phyloP scores from a whole-genome alignment of 2,888 invertebrate species.

The Ommatoiulus sabulosus region DNA sequence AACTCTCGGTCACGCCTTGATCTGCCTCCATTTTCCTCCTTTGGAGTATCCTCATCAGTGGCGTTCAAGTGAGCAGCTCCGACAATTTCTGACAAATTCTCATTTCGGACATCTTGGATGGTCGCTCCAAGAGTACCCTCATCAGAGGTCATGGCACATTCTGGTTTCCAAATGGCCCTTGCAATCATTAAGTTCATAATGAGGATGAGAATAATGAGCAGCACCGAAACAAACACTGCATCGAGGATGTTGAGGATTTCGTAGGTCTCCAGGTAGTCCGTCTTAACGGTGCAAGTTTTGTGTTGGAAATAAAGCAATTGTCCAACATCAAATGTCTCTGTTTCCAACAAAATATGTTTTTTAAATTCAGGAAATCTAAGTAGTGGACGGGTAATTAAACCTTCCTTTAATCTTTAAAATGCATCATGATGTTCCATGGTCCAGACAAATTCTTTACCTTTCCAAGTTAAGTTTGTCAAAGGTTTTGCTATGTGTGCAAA shows the following conservation, averaged over 20 bases:
- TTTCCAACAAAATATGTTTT: too few relatives aligned
- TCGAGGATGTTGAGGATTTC: conserved; percentile 77
- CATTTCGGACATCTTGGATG: background rate
- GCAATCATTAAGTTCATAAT: conserved; percentile 81
- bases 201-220: conserved; percentile 79
- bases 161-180: conserved; percentile 72
- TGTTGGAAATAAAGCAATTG: too few relatives aligned
- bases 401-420: too few relatives aligned
- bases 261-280: background rate
- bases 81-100: background rate
- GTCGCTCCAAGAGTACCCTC: background rate
- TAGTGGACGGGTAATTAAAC: too few relatives aligned
- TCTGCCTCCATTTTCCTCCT: background rate
- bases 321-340: too few relatives aligned
- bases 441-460: too few relatives aligned
- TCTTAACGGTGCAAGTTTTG: too few relatives aligned
- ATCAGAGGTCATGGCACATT: conserved; percentile 37
- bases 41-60: background rate
- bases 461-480: too few relatives aligned
- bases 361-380: too few relatives aligned
- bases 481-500: too few relatives aligned
- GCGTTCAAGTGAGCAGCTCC: background rate
- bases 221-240: conserved; percentile 77
- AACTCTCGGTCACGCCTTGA: conserved; percentile 58
- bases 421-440: too few relatives aligned